phyloP scores from a whole-genome alignment of 2,797 vertebrate species.

The Cynopterus sphinx region DNA sequence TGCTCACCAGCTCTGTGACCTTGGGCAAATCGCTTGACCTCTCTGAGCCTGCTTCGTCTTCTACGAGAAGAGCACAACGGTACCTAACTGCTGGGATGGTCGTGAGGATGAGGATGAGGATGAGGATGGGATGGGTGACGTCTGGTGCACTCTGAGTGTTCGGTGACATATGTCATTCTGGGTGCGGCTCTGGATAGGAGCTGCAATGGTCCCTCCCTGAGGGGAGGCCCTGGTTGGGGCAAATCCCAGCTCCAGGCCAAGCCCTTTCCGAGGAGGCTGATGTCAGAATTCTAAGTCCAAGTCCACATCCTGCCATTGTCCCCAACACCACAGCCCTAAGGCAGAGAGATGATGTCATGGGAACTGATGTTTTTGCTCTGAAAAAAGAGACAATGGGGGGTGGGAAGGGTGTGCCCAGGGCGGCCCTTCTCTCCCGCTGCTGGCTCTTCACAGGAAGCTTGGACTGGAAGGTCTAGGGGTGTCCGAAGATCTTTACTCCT shows the following conservation, averaged over 20 bases:
- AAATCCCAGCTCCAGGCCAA: slow-evolving; percentile 6
- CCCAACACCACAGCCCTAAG: neutral
- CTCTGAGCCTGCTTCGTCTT: neutral
- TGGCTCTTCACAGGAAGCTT: neutral
- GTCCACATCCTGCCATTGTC: slow-evolving; percentile 68
- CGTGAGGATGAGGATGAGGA: too few species aligned
- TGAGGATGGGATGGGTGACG: too few species aligned
- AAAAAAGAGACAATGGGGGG: neutral
- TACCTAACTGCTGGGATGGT: neutral
- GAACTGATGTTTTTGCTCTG: neutral
- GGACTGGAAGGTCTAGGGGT: neutral
- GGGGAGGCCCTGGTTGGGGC: neutral
- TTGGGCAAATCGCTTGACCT: neutral
- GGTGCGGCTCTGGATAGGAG: neutral
- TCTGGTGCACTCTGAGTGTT: neutral
- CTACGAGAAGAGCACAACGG: neutral
- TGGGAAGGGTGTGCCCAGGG: accelerated
- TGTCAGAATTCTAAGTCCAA: slow-evolving; percentile 55
- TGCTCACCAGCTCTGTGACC: neutral
- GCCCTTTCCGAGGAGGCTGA: slow-evolving; percentile 30
- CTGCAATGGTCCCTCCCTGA: neutral
- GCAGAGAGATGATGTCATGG: slow-evolving; percentile 52
- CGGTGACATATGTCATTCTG: neutral
- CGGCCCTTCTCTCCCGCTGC: neutral
- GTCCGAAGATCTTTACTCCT: neutral